Evolutionary conservation across 2,797 vertebrate species (phyloP), one percentile per base, ranked within the genome.

Genomic region (Forpus xanthops): DNA sequence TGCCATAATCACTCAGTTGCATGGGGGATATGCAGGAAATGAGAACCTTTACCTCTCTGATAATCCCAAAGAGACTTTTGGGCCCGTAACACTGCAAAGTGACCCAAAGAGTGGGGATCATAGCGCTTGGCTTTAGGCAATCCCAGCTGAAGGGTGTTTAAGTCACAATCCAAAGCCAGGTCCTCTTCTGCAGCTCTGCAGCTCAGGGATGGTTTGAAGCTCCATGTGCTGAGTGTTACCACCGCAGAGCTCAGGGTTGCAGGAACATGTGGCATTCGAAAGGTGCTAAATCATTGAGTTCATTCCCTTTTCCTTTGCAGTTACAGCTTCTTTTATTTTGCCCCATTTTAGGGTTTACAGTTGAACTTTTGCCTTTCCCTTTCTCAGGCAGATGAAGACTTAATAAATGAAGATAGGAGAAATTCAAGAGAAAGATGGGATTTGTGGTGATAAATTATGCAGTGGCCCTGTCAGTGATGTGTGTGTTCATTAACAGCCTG

Each of bases 371-470:
- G 11, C 42, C 35, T 73, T 74, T 41, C 74, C 10, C 6, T 24
- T 60, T 70, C 75, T 37, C 1, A 56, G 35, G 41, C 39, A 52
- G 74, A 49, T 82, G 30, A 85, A 53, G 18, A 3, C 74, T 87
- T 95, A 71, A 79, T 89, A 27, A 17, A 78, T 85, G 84, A 90
- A 91, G 67, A 86, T n/a, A 68, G 31, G 58, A 89, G 72, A 73
- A 90, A 52, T 76, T 73, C 87, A 6, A 25, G 52, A 85, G 87
- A 65, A 90, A n/a, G 90, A 18, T 0, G 9, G 75, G 24, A 11
- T 82, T 85, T 68, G 58, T 50, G 90, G 84, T 41, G 90, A 49
- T 73, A 76, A 87, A 75, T 89, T 74, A 67, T 73, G 70, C 88
- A 72, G 58, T 8, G 78, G 78, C 70, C 73, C 58, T 77, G 85